Conservation (phyloP, 2,888 invertebrate species). For the Cynaeus angustus region DNA sequence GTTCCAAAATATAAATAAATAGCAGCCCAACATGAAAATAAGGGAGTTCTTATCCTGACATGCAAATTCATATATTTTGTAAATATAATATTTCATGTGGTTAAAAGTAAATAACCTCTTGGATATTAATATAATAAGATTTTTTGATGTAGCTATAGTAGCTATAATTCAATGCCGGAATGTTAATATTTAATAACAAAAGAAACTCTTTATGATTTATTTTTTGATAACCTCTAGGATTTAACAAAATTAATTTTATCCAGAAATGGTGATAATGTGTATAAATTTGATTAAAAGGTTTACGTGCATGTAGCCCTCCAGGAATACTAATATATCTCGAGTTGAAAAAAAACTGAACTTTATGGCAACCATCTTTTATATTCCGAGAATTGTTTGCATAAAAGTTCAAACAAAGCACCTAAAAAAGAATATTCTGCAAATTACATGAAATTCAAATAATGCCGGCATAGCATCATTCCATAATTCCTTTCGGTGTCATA, state of each 20-base stretch:
- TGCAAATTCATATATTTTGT: no score
- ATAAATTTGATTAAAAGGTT: slow-evolving; percentile 35
- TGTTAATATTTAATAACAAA: no score
- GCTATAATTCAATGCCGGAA: no score
- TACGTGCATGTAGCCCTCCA: slow-evolving; percentile 12
- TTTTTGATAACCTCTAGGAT: background rate
- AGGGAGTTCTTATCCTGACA: no score
- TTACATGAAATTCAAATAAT: slow-evolving; percentile 50
- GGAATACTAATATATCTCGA: slow-evolving; percentile 34
- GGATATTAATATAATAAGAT: no score
- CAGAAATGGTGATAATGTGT: slow-evolving; percentile 19
- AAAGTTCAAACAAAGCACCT: slow-evolving; percentile 43
- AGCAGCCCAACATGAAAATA: no score
- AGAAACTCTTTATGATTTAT: no score
- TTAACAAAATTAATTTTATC: background rate
- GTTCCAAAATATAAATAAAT: no score
- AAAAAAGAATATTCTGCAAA: slow-evolving; percentile 44
- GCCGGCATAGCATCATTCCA: slow-evolving; percentile 46
- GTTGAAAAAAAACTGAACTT: slow-evolving; percentile 36
- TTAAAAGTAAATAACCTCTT: no score
- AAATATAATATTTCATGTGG: no score
- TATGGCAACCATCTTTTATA: slow-evolving; percentile 42
- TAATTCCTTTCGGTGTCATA: slow-evolving; percentile 46
- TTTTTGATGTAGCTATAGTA: no score
- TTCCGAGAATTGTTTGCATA: slow-evolving; percentile 40